Conservation (phyloP, 2,888 invertebrate genomes). For the Resseliella maxima region DNA sequence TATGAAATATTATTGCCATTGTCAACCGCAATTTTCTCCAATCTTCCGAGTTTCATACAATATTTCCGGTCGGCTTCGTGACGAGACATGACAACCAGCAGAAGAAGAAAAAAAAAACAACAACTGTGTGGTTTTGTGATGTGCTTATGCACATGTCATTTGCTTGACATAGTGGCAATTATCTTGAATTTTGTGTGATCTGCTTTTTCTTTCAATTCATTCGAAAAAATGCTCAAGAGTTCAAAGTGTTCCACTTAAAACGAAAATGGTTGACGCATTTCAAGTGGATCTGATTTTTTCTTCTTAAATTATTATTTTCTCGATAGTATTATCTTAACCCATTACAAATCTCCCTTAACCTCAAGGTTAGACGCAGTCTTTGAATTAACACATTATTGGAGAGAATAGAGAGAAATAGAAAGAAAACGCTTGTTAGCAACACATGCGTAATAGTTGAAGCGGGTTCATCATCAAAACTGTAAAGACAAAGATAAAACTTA, state of each 20-base stretch:
- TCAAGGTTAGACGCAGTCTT: neutral
- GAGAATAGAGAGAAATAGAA: too few relatives aligned
- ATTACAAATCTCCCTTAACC: neutral
- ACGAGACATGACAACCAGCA: neutral
- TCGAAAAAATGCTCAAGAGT: neutral
- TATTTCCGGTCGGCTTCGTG: constrained; percentile 34
- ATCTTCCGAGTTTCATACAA: neutral
- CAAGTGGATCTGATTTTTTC: neutral
- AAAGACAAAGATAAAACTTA: neutral
- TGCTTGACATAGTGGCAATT: neutral
- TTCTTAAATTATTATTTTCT: neutral
- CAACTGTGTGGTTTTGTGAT: neutral
- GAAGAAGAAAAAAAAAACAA: neutral
- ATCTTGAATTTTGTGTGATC: neutral
- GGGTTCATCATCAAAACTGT: neutral
- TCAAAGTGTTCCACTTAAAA: neutral
- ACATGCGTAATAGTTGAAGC: neutral
- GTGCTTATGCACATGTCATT: constrained; percentile 15
- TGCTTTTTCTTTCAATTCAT: neutral
- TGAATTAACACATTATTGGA: constrained; percentile 35
- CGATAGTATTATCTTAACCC: too few relatives aligned
- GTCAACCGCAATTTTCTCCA: constrained; percentile 13
- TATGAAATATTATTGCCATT: neutral
- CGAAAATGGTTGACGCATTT: neutral
- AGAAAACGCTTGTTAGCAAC: neutral